Evolutionary conservation across 1,140 invertebrate species (phyloP), one percentile per base, ranked within the genome.

Genomic region (Hesperophylax magnus): DNA sequence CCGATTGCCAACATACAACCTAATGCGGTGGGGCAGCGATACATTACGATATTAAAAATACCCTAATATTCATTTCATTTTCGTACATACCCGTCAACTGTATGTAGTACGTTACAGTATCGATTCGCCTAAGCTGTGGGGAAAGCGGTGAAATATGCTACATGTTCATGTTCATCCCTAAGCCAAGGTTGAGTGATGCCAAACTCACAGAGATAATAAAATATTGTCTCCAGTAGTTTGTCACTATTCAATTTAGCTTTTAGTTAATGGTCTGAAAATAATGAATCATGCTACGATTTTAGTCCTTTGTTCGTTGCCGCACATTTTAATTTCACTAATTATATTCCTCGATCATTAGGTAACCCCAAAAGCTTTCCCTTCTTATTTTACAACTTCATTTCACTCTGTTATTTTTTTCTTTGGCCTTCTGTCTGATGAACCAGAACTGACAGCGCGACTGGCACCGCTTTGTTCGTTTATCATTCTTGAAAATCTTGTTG

Each of bases 391-490:
- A 27, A 24, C 24, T 65, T 65, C 15, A 65, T 11, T 65, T 24
- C 24, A 65, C 61, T 27, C 24, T 6, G 15, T 11, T 24, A 63
- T 63, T 65, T 65, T 65, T 24, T 17, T 27, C 61, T 15, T 31
- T 7, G 22, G 20, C 9, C 11, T 47, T 14, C 20, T 18, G 24
- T 11, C 24, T 17, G 61, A 31, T 65, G 61, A 65, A 24, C 20
- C 20, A n/a, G 18, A 22, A 69, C 4, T 22, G 65, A 69, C 65
- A 69, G 27, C 65, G 65, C 65, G 65, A 47, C 65, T 69, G 65
- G 65, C 34, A 69, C 65, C 65, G 65, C 65, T 69, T 69, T 69
- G 65, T 69, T 47, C 65, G 17, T 69, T 69, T 69, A 69, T 69
- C 65, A 47, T 69, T 69, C 39, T 15, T 69, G 34, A 22, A 52